Percentiles rank a stretch among this genome's conserved stretches.
Evolutionary conservation across 2,113 vertebrate genomes (phyloP).

Genomic region (Capricornis sumatraensis): DNA sequence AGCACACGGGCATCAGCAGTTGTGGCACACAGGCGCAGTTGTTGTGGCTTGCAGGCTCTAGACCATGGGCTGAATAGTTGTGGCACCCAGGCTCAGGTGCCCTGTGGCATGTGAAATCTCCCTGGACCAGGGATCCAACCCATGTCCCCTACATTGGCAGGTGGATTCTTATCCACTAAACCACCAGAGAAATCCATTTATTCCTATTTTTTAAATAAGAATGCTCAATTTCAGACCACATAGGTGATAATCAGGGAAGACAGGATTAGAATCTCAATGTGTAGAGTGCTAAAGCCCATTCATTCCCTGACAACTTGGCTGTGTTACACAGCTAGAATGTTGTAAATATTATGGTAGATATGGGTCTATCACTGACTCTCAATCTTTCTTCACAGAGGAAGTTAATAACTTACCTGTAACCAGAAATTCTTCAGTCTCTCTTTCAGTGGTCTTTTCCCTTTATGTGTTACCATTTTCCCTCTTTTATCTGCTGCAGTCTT

Average conservation of each 20-base stretch:
- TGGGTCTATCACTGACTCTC: neutral
- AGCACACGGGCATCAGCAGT: neutral
- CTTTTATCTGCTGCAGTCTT: neutral
- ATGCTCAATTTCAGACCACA: neutral
- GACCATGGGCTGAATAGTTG: neutral
- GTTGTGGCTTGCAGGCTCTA: neutral
- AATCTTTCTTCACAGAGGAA: neutral
- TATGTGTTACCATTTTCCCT: neutral
- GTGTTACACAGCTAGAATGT: neutral
- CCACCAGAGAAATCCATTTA: neutral
- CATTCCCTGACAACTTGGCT: neutral
- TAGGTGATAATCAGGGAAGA: neutral
- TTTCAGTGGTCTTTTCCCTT: neutral
- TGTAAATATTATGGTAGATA: neutral
- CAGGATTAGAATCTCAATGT: neutral
- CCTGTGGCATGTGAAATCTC: neutral
- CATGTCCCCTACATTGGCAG: neutral
- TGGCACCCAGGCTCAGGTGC: neutral
- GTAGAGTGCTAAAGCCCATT: neutral
- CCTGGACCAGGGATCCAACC: neutral
- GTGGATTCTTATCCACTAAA: neutral
- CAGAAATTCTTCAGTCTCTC: neutral
- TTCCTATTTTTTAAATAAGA: neutral
- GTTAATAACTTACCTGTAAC: constrained; percentile 14
- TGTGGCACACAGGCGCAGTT: neutral